phyloP scores from a whole-genome alignment of 2,113 vertebrate species.

The Motacilla tschutschensis region DNA sequence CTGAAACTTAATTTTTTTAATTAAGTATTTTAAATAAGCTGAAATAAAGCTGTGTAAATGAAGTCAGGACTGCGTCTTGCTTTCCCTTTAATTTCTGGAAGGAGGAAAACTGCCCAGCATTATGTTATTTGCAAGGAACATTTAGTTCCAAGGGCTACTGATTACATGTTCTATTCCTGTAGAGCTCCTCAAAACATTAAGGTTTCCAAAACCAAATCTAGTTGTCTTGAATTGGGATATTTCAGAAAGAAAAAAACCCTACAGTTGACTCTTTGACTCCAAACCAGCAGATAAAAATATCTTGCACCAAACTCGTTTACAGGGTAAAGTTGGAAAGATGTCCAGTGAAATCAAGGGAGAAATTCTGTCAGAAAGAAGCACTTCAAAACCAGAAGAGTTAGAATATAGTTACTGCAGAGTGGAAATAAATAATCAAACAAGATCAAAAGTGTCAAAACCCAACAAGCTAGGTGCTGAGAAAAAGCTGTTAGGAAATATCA shows the following conservation, averaged over 20 bases:
- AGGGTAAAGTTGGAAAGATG: neutral
- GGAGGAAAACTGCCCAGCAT: neutral
- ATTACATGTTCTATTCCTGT: neutral
- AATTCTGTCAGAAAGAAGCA: neutral
- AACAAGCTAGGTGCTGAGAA: neutral
- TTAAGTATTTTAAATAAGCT: neutral
- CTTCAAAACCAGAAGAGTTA: neutral
- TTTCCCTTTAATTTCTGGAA: neutral
- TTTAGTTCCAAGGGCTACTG: neutral
- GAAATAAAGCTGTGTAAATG: neutral
- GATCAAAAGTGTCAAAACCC: neutral
- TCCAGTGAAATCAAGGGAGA: neutral
- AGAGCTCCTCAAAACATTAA: neutral
- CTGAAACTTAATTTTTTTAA: neutral
- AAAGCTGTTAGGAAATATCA: neutral
- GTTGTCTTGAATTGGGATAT: neutral
- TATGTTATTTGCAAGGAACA: neutral
- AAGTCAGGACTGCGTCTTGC: neutral
- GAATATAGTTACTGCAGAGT: neutral
- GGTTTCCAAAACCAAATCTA: neutral
- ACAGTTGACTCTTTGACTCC: rapidly evolving
- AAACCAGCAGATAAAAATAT: neutral
- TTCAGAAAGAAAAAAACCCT: neutral
- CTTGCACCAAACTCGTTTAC: neutral
- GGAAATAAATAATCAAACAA: neutral